Evolutionary conservation across 1,140 invertebrate genomes (phyloP), one percentile per base, ranked within the genome.

Genomic region (Eciton burchellii): DNA sequence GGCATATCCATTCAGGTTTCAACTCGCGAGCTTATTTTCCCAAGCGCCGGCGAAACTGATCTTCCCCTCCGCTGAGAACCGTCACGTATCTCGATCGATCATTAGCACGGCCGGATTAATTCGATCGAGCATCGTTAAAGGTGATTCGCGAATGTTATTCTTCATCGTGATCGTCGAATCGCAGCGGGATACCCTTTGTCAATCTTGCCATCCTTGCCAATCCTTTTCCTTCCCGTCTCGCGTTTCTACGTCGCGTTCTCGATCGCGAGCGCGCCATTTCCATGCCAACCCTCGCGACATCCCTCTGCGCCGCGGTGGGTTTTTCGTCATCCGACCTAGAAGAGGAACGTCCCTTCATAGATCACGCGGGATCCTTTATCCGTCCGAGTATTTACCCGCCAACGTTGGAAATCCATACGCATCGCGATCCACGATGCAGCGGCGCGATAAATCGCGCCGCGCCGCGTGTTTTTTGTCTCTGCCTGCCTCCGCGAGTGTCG

Each of bases 351-450:
- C 35, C 63, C 49, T 68, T 68, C 74, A 79, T 79, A 79, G 74
- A 79, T 79, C 74, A 79, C 74, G 35, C 35, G 74, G 68, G 74
- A 79, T 79, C 63, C 74, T 79, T 79, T 79, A 79, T 79, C 74
- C 62, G 62, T 77, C 62, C 74, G 63, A 68, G 63, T 79, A 79
- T 79, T 79, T 79, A 79, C 63, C 63, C 63, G 35, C 74, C 74
- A 35, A 79, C 21, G 74, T 49, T 79, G 63, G 63, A 68, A 79
- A 79, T 79, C 74, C 74, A 79, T 79, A 79, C 74, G 74, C 74
- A 79, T 68, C 74, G 74, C 49, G 62, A 79, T 79, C 74, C 63
- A 68, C 63, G 74, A 77, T 77, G 74, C 65, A 35, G 62, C 74
- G 63, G 62, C 63, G 63, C 74, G 63, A 79, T 79, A 79, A 79